Evolutionary conservation across 2,797 vertebrate species (phyloP), one percentile per base, ranked within the genome.

Genomic region (Cercopithecus diana): DNA sequence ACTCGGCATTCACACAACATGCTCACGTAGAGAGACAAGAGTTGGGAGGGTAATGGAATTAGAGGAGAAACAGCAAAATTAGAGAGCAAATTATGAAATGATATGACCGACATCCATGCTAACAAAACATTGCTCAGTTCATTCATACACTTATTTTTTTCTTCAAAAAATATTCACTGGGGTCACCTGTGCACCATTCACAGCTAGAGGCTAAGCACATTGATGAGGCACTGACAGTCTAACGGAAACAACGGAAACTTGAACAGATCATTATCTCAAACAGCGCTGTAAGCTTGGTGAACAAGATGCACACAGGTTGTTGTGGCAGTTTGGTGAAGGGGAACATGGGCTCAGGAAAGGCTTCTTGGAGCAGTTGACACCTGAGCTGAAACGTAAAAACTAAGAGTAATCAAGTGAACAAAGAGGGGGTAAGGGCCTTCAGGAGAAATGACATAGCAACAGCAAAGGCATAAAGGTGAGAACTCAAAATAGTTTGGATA

Each of bases 111-210:
- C 1, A 10, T 55, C 70, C 39, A 39, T 45, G 36, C 28, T 52
- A 83, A 80, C 26, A 75, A 52, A 89, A 45, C 24, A 61, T 26
- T 79, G 39, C 57, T 75, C 58, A 41, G 48, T 79, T 87, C 72
- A 81, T 88, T 90, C 43, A 90, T 41, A 61, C 36, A 81, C 84
- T 84, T 87, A 22, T 48, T 80, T 90, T 70, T 84, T 94, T 75
- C 64, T 83, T 90, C 82, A 95, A 76, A 75, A 96, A 96, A 58
- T 64, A 90, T 39, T 87, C 36, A 30, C 72, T 80, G 55, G 19
- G 22, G 80, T 92, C 85, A 93, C 76, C 67, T 79, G 82, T 45
- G 30, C 73, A 43, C 41, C 79, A 95, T 9, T 84, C 58, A 43
- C 5, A 86, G 57, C 84, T 77, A 20, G 41, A 70, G 72, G 45